A percentile compares a stretch with the other conserved stretches of the same genome.
Conservation (phyloP, 2,113 vertebrate species). For the Dromas ardeola region DNA sequence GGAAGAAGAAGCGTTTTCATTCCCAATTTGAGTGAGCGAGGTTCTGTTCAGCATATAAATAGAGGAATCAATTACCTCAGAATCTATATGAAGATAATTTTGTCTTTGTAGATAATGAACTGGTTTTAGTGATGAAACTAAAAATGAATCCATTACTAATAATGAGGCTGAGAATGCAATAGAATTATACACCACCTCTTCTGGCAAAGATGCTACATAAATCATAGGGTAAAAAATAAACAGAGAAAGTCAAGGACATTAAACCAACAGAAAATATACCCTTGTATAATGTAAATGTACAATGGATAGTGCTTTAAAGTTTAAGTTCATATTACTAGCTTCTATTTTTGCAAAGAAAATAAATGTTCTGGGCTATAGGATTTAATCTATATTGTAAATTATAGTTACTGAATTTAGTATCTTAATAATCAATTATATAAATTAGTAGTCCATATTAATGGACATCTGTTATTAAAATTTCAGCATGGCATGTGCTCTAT, state of each 20-base stretch:
- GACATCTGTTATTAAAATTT: not conserved
- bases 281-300: not conserved
- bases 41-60: conserved; percentile 22
- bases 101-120: conserved; percentile 53
- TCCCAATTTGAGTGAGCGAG: not conserved
- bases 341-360: not conserved
- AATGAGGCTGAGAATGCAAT: conserved; percentile 35
- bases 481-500: not conserved
- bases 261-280: not conserved
- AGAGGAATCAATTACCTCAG: conserved; percentile 50
- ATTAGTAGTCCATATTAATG: not conserved
- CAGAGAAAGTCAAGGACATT: conserved; percentile 27
- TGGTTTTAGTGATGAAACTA: conserved; percentile 46
- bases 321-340: not conserved
- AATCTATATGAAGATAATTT: conserved; percentile 55
- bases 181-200: conserved; percentile 23
- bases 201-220: not conserved
- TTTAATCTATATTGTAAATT: conserved; percentile 2
- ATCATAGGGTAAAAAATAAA: conserved; percentile 51
- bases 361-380: not conserved
- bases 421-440: not conserved
- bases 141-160: conserved; percentile 63
- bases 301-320: not conserved
- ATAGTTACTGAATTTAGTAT: not conserved
- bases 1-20: not conserved